Base-by-base conservation (phyloP, 2,888 invertebrate genomes). In the Cylindroiulus punctatus region DNA sequence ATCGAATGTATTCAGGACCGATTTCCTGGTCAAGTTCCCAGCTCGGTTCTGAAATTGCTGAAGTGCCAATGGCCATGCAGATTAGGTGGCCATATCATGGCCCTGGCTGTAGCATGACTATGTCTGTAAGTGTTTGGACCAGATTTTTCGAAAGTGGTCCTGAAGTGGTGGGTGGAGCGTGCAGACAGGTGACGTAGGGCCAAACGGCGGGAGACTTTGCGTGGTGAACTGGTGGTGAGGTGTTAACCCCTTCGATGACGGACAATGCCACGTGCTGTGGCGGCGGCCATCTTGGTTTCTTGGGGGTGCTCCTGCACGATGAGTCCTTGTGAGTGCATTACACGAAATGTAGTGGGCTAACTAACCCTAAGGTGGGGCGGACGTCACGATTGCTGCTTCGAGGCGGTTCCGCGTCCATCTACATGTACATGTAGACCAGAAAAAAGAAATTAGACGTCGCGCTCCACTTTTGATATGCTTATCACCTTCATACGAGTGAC, bases 391-490 rank as follows among this genome's bases (percentile, higher is more conserved):
- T 76, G 30, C 32, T 76, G 65, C 65, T 65, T 26, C 8, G 65
- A 65, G 52, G 52, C 52, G 52, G 52, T 52, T 22, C 57, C 22
- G 57, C 57, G 22, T 22, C 57, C 22, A 65, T 19, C 52, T 7
- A 4, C 22, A 22, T 22, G 22, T 22, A 22, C 22, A 65, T 19
- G n/a, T 7, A 4, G 52, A 52, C 52, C 52, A 52, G 52, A 52
- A 52, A 57, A 22, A 36, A 36, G 22, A 65, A 65, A 65, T 65
- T 65, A 65, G 57, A 65, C 22, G 22, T 17, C 76, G 30, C 30
- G 76, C 76, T 76, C 76, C 30, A 76, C 76, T 76, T 76, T 76
- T 76, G 76, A 76, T 76, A 76, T 76, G 76, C 76, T 76, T 76
- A 76, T 76, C 76, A 76, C 76, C 76, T 76, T 76, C 76, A 76